Base-by-base conservation (phyloP, 1,140 invertebrate species). In the Scaptomyza pallida region DNA sequence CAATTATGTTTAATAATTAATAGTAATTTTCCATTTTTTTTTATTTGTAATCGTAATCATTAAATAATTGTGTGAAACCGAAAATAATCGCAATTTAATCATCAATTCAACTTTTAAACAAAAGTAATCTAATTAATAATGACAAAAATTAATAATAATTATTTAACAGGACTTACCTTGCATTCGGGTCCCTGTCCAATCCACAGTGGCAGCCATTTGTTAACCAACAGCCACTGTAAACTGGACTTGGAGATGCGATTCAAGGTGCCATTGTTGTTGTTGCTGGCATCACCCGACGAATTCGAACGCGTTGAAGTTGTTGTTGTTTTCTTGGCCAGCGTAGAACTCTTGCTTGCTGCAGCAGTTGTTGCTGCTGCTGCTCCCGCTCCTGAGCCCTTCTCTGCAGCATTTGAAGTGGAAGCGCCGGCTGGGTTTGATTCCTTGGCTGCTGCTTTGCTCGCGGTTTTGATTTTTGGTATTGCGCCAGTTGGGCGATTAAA, bases 161-260 rank as follows among this genome's bases (percentile, higher is more conserved):
- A n/a, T n/a, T n/a, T n/a, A n/a, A n/a, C n/a, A n/a, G n/a, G 30
- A 37, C 67, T 16, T 13, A 89, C 93, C 73, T 93, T 92, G 79
- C 93, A 93, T 62, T 94, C 93, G 5, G 92, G 90, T 17, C 93
- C 92, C 61, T 93, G 93, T 10, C 92, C 93, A 50, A 93, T 93
- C 93, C 93, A 93, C 16, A 94, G 60, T 0, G 93, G 93, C 41
- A 94, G 72, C 93, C 93, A 93, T 64, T 93, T 93, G 75, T 94
- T 93, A 0, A 93, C 92, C 50, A 93, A 73, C 4, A 93, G 78
- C 93, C 93, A 94, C 74, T 93, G 93, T 40, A 93, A 81, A 23
- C 93, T 93, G 1, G 93, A 92, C 73, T 93, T 93, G 43, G 93
- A 93, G 48, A 93, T 93, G n/a, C 92, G 91, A 75, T 92, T 91